Conservation (phyloP, 2,888 invertebrate species). For the Capitulum mitella region DNA sequence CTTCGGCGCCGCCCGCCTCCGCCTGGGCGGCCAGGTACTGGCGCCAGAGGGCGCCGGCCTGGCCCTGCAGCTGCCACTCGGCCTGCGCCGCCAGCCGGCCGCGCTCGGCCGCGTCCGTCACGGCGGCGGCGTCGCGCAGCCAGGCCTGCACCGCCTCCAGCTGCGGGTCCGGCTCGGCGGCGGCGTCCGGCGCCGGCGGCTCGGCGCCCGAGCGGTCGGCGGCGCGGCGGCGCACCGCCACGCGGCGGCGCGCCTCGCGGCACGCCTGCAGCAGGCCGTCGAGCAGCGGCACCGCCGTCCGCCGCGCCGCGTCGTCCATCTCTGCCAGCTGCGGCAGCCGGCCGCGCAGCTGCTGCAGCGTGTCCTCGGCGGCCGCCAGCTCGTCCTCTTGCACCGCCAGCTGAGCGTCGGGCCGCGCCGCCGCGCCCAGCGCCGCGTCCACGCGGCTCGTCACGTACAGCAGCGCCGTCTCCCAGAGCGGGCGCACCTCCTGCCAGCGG, state of each 20-base stretch:
- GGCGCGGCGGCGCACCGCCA: background rate
- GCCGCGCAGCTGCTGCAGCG: background rate
- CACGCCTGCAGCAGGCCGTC: background rate
- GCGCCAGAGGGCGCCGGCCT: background rate
- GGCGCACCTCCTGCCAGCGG: background rate
- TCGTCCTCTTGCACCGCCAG: background rate
- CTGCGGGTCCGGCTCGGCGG: background rate
- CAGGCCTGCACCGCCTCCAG: slow-evolving; percentile 1
- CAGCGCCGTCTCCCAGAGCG: background rate
- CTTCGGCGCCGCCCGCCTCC: background rate
- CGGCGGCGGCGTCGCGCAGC: background rate
- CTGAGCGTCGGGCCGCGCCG: background rate
- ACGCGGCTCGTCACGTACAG: background rate
- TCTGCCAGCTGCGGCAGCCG: slow-evolving; percentile 3
- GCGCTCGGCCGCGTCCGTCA: background rate
- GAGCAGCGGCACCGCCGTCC: background rate
- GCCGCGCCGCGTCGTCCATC: background rate
- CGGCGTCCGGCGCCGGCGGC: background rate
- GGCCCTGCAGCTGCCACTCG: background rate
- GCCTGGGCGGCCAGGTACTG: background rate
- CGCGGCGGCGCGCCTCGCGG: background rate
- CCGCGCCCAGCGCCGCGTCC: background rate
- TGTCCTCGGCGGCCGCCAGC: background rate
- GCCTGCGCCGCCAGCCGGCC: background rate
- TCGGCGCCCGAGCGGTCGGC: background rate